Evolutionary conservation across 2,888 invertebrate genomes (phyloP).

Genomic region (Laothoe populi): DNA sequence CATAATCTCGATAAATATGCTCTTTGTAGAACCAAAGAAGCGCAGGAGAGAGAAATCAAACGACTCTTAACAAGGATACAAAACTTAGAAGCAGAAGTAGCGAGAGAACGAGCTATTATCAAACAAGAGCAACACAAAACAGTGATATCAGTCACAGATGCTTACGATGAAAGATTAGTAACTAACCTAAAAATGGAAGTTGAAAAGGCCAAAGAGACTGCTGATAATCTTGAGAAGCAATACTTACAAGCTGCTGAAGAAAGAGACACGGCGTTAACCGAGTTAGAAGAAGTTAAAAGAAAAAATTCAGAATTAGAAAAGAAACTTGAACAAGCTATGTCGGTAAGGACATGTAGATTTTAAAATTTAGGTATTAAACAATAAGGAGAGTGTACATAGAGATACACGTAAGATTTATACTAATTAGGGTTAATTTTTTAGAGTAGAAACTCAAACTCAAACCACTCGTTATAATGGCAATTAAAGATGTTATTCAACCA

Average conservation of each 20-base stretch:
- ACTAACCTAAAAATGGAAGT: slow-evolving; percentile 90
- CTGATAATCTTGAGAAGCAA: slow-evolving; percentile 92
- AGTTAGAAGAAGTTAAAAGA: slow-evolving; percentile 92
- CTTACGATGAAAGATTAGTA: slow-evolving; percentile 87
- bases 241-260: slow-evolving; percentile 91
- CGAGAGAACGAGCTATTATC: slow-evolving; percentile 87
- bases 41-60: slow-evolving; percentile 93
- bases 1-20: background rate
- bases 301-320: slow-evolving; percentile 91
- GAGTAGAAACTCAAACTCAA: background rate
- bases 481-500: background rate
- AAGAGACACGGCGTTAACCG: slow-evolving; percentile 89
- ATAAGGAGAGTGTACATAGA: background rate
- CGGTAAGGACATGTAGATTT: slow-evolving; percentile 64
- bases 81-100: slow-evolving; percentile 92
- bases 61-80: slow-evolving; percentile 91
- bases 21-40: slow-evolving; percentile 89
- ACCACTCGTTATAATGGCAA: background rate
- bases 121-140: slow-evolving; percentile 82
- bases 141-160: slow-evolving; percentile 81
- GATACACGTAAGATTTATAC: background rate
- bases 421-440: background rate
- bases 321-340: slow-evolving; percentile 88
- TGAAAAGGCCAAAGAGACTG: slow-evolving; percentile 90
- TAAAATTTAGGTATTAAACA: background rate